Conservation (phyloP, 2,888 invertebrate species). For the Hemithea aestivaria region DNA sequence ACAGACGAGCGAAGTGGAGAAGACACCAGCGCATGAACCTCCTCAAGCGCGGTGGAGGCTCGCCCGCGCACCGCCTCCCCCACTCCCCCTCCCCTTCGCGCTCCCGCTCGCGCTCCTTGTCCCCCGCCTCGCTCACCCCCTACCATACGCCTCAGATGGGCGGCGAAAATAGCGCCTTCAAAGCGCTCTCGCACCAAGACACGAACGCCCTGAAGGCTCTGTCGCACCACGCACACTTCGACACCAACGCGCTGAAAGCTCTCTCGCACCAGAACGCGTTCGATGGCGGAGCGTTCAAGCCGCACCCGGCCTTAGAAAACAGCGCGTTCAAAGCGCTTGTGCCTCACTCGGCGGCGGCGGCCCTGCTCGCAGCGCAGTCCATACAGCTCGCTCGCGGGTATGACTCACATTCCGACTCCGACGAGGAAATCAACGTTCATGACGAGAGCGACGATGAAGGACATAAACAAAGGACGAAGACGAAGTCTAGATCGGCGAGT, state of each 20-base stretch:
- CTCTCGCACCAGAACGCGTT: conserved; percentile 58
- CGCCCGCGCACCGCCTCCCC: conserved; percentile 80
- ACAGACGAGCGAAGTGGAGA: conserved; percentile 99
- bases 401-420: conserved; percentile 80
- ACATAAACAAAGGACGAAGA: conserved; percentile 62
- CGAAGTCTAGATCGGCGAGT: conserved; percentile 69
- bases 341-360: conserved; percentile 82
- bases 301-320: conserved; percentile 65
- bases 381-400: conserved; percentile 68
- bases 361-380: conserved; percentile 72
- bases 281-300: conserved; percentile 59
- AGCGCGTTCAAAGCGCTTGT: conserved; percentile 91
- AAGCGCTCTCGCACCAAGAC: conserved; percentile 84
- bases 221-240: conserved; percentile 78
- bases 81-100: conserved; percentile 81
- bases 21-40: conserved; percentile 97
- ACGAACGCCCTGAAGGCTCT: conserved; percentile 78
- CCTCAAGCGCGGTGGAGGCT: conserved; percentile 89
- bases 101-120: conserved; percentile 82
- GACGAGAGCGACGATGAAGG: conserved; percentile 85
- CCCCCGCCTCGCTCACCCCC: conserved; percentile 80
- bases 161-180: conserved; percentile 94
- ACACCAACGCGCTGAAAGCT: conserved; percentile 78
- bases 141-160: conserved; percentile 85
- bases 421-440: conserved; percentile 92